These are phyloP conservation scores for Calyptommatus sinebrachiatus DNA, from an alignment of 2,113 vertebrate genomes.

Conservation along the genomic window DNA sequence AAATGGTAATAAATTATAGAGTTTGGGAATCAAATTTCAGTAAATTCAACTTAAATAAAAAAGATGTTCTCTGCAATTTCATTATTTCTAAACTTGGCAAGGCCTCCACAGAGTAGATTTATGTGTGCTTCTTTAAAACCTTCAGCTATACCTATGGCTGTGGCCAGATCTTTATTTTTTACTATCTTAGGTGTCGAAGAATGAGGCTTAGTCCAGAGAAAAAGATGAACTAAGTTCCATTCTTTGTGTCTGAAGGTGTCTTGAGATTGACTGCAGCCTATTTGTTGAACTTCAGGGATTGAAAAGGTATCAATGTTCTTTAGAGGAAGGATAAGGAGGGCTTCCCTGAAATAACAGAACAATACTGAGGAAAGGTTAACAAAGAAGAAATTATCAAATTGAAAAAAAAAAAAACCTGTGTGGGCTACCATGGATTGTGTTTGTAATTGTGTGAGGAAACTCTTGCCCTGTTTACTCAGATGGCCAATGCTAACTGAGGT, in stretches of 20 bases:
- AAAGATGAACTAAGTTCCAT: too few species aligned
- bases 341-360: neutral
- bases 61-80: neutral
- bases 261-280: too few species aligned
- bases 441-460: neutral
- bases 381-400: neutral
- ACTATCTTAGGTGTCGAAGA: too few species aligned
- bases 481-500: neutral
- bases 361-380: neutral
- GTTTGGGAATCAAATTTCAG: neutral
- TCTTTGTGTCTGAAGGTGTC: too few species aligned
- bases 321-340: too few species aligned
- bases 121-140: too few species aligned
- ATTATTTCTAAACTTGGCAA: too few species aligned
- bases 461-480: neutral
- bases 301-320: neutral
- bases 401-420: neutral
- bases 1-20: neutral
- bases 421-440: neutral
- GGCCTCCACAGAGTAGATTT: too few species aligned
- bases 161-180: too few species aligned
- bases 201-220: too few species aligned
- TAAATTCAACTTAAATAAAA: neutral
- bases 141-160: too few species aligned
- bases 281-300: neutral